Percentiles rank a stretch among this genome's conserved stretches.
Conservation (phyloP, 1,140 invertebrate genomes). For the Palaemon carinicauda region DNA sequence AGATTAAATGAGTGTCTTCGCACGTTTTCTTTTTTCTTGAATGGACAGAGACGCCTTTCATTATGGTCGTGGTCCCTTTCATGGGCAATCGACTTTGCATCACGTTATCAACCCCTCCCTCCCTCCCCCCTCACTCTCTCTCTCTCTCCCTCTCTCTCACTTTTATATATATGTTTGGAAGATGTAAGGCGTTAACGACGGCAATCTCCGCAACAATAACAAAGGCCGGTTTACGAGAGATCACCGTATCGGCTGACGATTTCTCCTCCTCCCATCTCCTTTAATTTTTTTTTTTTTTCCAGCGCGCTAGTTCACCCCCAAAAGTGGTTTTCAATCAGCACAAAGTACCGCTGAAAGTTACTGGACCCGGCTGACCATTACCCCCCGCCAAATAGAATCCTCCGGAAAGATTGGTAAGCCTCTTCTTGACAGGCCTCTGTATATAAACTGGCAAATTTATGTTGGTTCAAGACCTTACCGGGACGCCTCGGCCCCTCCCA, state of each 20-base stretch:
- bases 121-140: background rate
- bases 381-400: constrained; percentile 35
- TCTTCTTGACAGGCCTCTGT: constrained; percentile 12
- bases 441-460: constrained; percentile 41
- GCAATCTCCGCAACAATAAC: no score
- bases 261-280: no score
- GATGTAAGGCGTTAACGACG: no score
- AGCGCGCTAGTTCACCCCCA: background rate
- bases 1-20: no score
- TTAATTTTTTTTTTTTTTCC: background rate
- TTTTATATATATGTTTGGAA: background rate
- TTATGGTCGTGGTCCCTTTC: no score
- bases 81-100: no score
- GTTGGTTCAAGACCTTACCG: constrained; percentile 16
- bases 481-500: background rate
- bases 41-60: no score
- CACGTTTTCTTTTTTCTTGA: no score
- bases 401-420: constrained; percentile 34
- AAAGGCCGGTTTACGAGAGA: no score
- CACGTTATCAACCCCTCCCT: no score
- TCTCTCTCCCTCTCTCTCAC: background rate
- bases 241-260: no score
- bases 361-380: background rate
- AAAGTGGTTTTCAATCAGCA: constrained; percentile 35
- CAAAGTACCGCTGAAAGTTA: constrained; percentile 17